Conservation (phyloP, 2,113 vertebrate species). For the Chionis minor region DNA sequence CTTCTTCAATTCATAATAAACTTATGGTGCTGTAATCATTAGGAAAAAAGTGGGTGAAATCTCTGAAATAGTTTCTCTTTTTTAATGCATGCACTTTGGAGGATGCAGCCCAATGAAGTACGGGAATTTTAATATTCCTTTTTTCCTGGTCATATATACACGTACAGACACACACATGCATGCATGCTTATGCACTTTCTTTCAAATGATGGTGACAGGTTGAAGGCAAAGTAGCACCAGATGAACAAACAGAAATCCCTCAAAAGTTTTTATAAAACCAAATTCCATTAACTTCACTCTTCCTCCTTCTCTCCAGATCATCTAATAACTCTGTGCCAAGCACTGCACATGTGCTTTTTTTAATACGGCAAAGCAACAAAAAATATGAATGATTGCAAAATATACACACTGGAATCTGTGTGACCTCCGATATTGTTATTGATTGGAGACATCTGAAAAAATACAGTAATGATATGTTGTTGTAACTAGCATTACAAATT, state of each 20-base stretch:
- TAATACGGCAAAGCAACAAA: not conserved
- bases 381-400: not conserved
- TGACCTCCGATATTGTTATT: not conserved
- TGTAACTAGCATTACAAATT: not conserved
- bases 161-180: not conserved
- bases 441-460: slow-evolving; percentile 27
- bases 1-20: not conserved
- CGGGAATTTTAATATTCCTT: not conserved
- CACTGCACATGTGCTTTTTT: not conserved
- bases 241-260: not conserved
- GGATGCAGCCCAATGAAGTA: not conserved
- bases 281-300: not conserved
- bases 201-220: not conserved
- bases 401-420: not conserved
- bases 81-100: not conserved
- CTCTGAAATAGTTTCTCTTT: not conserved
- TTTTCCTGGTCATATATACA: not conserved
- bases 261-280: not conserved
- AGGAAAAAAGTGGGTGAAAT: not conserved
- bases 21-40: not conserved
- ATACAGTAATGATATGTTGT: not conserved
- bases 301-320: not conserved
- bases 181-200: not conserved
- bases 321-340: not conserved
- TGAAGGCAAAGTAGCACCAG: not conserved